Conservation (phyloP, 2,888 invertebrate species). For the Amaurobius ferox region DNA sequence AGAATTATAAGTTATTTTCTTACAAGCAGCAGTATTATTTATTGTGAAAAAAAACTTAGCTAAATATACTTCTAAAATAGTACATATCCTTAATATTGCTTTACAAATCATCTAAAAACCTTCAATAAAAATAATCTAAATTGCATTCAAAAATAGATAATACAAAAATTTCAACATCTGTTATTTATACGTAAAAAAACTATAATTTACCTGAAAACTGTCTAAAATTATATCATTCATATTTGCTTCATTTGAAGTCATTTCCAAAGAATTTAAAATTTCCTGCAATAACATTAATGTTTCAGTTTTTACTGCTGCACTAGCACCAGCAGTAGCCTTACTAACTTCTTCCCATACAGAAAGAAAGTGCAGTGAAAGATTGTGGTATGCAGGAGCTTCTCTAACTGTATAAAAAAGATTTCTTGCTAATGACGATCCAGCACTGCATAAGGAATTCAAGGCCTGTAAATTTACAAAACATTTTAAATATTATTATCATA, state of each 20-base stretch:
- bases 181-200: too few relatives aligned
- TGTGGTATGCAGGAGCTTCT: constrained; percentile 56
- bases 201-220: constrained; percentile 60
- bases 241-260: constrained; percentile 32
- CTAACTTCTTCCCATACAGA: constrained; percentile 72
- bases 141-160: too few relatives aligned
- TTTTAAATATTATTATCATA: too few relatives aligned
- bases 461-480: too few relatives aligned
- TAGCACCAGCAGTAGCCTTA: constrained; percentile 73
- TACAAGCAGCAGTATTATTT: too few relatives aligned
- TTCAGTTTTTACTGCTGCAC: constrained; percentile 74
- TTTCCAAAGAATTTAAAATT: constrained; percentile 72
- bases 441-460: constrained; percentile 67
- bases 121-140: too few relatives aligned
- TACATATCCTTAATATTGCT: too few relatives aligned
- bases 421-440: constrained; percentile 66
- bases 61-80: too few relatives aligned
- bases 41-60: too few relatives aligned
- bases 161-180: too few relatives aligned
- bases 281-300: constrained; percentile 73
- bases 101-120: too few relatives aligned
- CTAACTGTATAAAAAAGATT: constrained; percentile 59
- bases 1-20: too few relatives aligned
- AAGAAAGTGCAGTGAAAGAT: constrained; percentile 66
- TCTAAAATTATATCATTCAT: constrained; percentile 44